These are phyloP conservation scores for Limanda limanda DNA, from an alignment of 2,113 vertebrate species.

Conservation along the genomic window DNA sequence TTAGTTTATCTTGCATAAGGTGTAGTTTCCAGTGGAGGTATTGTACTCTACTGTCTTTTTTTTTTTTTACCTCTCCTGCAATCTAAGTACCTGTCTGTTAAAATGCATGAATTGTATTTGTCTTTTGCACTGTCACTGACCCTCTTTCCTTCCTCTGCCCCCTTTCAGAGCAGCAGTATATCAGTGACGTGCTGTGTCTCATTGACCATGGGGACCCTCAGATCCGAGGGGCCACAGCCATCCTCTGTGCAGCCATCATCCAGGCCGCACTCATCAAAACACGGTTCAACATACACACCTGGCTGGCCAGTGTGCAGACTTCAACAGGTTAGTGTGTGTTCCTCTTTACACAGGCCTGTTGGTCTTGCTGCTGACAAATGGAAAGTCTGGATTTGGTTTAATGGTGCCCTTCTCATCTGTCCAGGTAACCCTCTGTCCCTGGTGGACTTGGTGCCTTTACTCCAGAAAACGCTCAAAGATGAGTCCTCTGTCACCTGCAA, in stretches of 20 bases:
- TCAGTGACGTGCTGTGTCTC: conserved; percentile 91
- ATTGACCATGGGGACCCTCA: conserved; percentile 94
- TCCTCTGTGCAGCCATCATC: conserved; percentile 92
- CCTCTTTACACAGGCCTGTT: neutral
- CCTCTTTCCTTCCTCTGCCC: neutral
- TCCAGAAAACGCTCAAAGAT: conserved; percentile 89
- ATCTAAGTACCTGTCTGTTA: too few relatives aligned
- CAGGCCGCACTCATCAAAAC: conserved; percentile 90
- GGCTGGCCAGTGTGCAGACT: conserved; percentile 85
- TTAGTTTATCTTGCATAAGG: neutral
- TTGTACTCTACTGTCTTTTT: too few relatives aligned
- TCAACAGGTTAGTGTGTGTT: conserved; percentile 85
- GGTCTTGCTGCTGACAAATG: neutral
- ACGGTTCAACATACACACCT: conserved; percentile 88
- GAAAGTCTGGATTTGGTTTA: neutral
- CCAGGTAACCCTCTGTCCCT: conserved; percentile 90
- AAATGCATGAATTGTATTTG: neutral
- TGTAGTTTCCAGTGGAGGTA: neutral
- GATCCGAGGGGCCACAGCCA: conserved; percentile 93
- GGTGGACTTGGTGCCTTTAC: conserved; percentile 89
- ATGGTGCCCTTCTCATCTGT: neutral
- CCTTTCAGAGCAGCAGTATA: conserved; percentile 91
- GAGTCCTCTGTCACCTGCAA: conserved; percentile 97
- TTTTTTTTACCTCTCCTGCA: too few relatives aligned
- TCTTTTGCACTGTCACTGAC: conserved; percentile 6